Percentiles rank a stretch among this genome's conserved stretches.
phyloP scores from a whole-genome alignment of 2,888 invertebrate species.

The Entomobrya proxima region DNA sequence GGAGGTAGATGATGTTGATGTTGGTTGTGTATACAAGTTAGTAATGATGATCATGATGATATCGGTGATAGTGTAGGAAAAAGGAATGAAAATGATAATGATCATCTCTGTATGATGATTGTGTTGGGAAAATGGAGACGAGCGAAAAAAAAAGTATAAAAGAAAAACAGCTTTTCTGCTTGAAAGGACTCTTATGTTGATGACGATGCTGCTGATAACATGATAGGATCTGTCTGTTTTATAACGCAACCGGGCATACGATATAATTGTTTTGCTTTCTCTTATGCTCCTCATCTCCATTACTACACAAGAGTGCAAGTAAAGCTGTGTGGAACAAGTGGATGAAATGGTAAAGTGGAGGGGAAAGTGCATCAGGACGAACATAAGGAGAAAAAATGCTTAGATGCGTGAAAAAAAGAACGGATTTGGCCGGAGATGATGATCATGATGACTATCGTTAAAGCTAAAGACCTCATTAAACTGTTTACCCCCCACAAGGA shows the following conservation, averaged over 20 bases:
- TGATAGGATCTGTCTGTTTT: neutral
- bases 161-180: slow-evolving; percentile 27
- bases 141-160: neutral
- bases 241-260: neutral
- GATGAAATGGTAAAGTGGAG: neutral
- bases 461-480: slow-evolving; percentile 64
- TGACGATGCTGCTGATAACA: slow-evolving; percentile 20
- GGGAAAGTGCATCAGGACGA: slow-evolving; percentile 7
- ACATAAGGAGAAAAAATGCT: neutral
- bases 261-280: slow-evolving; percentile 34
- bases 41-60: slow-evolving; percentile 14
- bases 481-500: slow-evolving; percentile 49
- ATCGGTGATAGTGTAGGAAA: no score
- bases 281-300: slow-evolving; percentile 3
- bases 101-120: neutral
- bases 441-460: slow-evolving; percentile 62
- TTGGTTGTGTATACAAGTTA: neutral
- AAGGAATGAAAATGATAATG: slow-evolving; percentile 27
- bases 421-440: slow-evolving; percentile 1
- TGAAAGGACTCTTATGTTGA: slow-evolving; percentile 24
- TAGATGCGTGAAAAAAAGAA: slow-evolving; percentile 12
- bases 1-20: neutral
- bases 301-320: slow-evolving; percentile 23
- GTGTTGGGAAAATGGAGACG: neutral
- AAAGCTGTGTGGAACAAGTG: no score